These are phyloP conservation scores for Nemotelus nigrinus DNA, from an alignment of 2,888 invertebrate species.

Conservation along the genomic window DNA sequence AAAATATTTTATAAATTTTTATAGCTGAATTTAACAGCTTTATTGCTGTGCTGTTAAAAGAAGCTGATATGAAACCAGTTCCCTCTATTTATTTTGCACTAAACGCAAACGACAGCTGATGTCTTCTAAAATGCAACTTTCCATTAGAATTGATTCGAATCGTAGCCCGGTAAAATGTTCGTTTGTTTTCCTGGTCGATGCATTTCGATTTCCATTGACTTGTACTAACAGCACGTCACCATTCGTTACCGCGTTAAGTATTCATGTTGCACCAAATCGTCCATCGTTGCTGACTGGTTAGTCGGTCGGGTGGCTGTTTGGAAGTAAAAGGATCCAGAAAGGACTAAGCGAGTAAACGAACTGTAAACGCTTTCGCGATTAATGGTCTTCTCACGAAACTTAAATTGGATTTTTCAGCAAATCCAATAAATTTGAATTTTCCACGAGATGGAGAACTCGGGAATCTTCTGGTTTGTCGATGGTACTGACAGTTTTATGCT, in stretches of 20 bases:
- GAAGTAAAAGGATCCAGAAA: not conserved
- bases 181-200: not conserved
- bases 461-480: not conserved
- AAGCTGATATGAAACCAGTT: too few relatives aligned
- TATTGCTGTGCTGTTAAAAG: too few relatives aligned
- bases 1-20: too few relatives aligned
- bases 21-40: too few relatives aligned
- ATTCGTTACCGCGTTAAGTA: slow-evolving; percentile 16
- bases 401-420: slow-evolving; percentile 28
- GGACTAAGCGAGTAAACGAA: not conserved
- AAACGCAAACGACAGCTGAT: too few relatives aligned
- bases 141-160: too few relatives aligned
- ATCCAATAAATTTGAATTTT: slow-evolving; percentile 19
- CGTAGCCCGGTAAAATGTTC: not conserved
- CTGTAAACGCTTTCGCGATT: slow-evolving; percentile 11
- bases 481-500: not conserved
- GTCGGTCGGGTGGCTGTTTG: not conserved
- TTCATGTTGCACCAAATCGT: not conserved
- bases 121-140: too few relatives aligned
- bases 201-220: too few relatives aligned
- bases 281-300: too few relatives aligned
- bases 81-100: too few relatives aligned
- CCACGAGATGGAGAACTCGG: not conserved
- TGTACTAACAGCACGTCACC: not conserved
- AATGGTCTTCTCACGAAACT: slow-evolving; percentile 33